Evolutionary conservation across 2,888 invertebrate genomes (phyloP), one percentile per base, ranked within the genome.

Genomic region (Hyalella azteca): DNA sequence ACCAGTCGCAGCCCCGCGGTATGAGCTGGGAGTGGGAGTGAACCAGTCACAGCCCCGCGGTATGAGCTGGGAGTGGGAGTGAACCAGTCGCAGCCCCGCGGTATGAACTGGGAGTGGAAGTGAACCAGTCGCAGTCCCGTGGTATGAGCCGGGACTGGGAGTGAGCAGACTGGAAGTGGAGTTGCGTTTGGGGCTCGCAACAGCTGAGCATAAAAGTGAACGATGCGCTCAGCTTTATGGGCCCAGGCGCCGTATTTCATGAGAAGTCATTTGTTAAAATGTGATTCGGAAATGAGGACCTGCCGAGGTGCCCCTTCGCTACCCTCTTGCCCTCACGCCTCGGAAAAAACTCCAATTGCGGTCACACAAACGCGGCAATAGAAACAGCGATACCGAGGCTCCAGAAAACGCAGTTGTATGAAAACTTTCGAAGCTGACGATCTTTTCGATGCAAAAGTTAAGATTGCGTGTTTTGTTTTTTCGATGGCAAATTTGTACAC

Each of bases 191-290:
- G 59, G 29, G 13, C 59, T 59, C 59, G 59, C 59, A 59, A 59
- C 66, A 66, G 66, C 39, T n/a, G 19, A 32, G 66, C 66, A 66
- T 66, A 66, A 66, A 66, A 66, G 66, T 66, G 66, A 66, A 66
- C 66, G 66, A 66, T 66, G 66, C 66, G 66, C 66, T 66, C 66
- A 66, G 66, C 29, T 66, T 66, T 66, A 66, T 66, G 66, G 66
- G 29, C 32, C n/a, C 36, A n/a, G 36, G 15, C 36, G 66, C 66
- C 66, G 66, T 66, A 66, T 66, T 66, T 66, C 66, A 66, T 36
- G 66, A 66, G 66, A 66, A 66, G 66, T 66, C 66, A 66, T 66
- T 66, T 66, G 66, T 66, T 36, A 66, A 66, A 66, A 66, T 66
- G 66, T 36, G 66, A 66, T 66, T 66, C 66, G 66, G 66, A 66